These are phyloP conservation scores for Actinia equina DNA, from an alignment of 64 coral and sea anemone genomes.

Conservation along the genomic window DNA sequence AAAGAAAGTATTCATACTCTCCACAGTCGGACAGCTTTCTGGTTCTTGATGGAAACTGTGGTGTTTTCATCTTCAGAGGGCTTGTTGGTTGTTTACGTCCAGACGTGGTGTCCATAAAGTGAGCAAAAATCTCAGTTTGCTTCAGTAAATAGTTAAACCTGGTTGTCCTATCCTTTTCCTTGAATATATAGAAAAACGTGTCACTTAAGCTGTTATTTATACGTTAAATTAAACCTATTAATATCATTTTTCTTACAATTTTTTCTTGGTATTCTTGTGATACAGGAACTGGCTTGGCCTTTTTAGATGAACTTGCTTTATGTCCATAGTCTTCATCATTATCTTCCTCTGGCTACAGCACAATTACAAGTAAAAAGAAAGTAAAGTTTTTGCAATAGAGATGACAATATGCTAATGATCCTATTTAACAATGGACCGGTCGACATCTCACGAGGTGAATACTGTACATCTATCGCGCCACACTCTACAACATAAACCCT, in stretches of 20 bases:
- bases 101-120: conserved; percentile 92
- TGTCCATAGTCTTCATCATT: neutral
- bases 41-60: conserved; percentile 74
- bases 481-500: neutral
- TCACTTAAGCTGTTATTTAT: neutral
- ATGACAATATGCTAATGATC: conserved; percentile 6
- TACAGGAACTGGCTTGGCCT: conserved; percentile 39
- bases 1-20: conserved; percentile 67
- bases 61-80: conserved; percentile 95
- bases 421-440: neutral
- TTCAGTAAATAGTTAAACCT: conserved; percentile 94
- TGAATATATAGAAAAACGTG: neutral
- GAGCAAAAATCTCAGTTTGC: conserved; percentile 97
- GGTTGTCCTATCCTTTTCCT: conserved; percentile 90
- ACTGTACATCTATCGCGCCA: neutral
- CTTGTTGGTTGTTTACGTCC: conserved; percentile 87
- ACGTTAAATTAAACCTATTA: no score
- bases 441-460: neutral
- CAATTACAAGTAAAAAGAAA: neutral
- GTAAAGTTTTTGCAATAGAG: neutral
- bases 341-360: conserved; percentile 68
- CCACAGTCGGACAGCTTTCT: conserved; percentile 92
- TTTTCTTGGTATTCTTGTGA: conserved; percentile 83
- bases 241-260: conserved; percentile 50
- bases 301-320: conserved; percentile 29